phyloP scores from a whole-genome alignment of 1,140 invertebrate genomes.

The Globodera ellingtonae region DNA sequence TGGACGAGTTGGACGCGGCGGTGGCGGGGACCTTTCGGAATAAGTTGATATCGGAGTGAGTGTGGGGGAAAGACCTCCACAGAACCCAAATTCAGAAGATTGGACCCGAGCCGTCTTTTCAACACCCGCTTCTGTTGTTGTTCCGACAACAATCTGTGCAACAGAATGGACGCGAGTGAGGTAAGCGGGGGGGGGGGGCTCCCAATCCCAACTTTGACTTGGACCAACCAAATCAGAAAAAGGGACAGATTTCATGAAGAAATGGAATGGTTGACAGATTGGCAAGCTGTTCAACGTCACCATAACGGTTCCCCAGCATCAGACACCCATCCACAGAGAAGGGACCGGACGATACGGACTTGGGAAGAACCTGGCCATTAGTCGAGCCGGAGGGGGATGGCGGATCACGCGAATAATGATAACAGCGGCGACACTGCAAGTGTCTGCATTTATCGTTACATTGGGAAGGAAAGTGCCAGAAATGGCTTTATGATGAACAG shows the following conservation, averaged over 20 bases:
- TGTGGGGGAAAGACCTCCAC: not conserved
- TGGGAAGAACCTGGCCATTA: not conserved
- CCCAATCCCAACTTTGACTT: no score
- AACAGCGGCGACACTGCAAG: not conserved
- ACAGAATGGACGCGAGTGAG: not conserved
- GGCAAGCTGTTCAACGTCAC: not conserved
- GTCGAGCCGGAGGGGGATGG: not conserved
- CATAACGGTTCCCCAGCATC: not conserved
- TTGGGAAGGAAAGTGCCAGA: not conserved
- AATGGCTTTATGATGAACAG: not conserved
- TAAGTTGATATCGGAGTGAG: slow-evolving; percentile 22
- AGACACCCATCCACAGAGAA: not conserved
- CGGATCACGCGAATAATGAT: not conserved
- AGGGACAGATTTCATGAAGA: not conserved
- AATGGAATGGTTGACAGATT: not conserved
- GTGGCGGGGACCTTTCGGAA: slow-evolving; percentile 21
- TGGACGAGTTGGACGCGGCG: slow-evolving; percentile 10
- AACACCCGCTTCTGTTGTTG: slow-evolving; percentile 31
- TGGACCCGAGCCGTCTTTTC: slow-evolving; percentile 24
- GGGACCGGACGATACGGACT: not conserved
- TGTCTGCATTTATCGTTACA: not conserved
- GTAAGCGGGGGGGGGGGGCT: not conserved
- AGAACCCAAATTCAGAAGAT: not conserved
- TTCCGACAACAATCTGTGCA: slow-evolving; percentile 14
- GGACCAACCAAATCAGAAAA: not conserved